Conservation (phyloP, 1,140 invertebrate genomes). For the Brachionus koreanus region DNA sequence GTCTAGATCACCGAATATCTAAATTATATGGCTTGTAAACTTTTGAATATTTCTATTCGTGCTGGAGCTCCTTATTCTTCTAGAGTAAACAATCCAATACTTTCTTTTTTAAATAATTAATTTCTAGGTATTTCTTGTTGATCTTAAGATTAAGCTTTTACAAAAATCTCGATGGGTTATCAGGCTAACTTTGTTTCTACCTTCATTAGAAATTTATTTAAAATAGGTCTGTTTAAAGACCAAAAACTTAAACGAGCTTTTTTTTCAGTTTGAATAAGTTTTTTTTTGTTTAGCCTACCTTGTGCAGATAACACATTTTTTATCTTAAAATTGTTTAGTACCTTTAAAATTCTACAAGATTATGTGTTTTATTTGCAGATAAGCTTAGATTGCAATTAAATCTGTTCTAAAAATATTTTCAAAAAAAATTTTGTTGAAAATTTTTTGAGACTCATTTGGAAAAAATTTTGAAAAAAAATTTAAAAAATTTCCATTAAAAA, state of each 20-base stretch:
- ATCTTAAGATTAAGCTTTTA: not conserved
- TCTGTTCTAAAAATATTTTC: too few relatives aligned
- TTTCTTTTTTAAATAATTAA: not conserved
- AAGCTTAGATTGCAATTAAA: too few relatives aligned
- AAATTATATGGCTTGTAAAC: not conserved
- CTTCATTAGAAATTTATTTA: not conserved
- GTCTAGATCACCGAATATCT: constrained; percentile 5
- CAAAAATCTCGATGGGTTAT: not conserved
- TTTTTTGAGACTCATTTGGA: too few relatives aligned
- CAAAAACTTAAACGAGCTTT: too few relatives aligned
- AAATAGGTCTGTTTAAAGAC: not conserved
- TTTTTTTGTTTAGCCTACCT: not conserved
- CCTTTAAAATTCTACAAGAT: too few relatives aligned
- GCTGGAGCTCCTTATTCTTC: not conserved
- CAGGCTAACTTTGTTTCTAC: not conserved
- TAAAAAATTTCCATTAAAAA: too few relatives aligned
- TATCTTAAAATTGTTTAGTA: too few relatives aligned
- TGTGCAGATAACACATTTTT: not conserved
- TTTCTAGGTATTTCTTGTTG: not conserved
- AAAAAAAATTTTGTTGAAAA: too few relatives aligned
- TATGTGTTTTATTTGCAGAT: too few relatives aligned
- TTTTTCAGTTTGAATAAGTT: not conserved
- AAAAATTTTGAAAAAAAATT: too few relatives aligned
- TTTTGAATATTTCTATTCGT: not conserved
- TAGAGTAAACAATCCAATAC: not conserved